Evolutionary conservation across 2,797 vertebrate species (phyloP).

Genomic region (Diceros bicornis): DNA sequence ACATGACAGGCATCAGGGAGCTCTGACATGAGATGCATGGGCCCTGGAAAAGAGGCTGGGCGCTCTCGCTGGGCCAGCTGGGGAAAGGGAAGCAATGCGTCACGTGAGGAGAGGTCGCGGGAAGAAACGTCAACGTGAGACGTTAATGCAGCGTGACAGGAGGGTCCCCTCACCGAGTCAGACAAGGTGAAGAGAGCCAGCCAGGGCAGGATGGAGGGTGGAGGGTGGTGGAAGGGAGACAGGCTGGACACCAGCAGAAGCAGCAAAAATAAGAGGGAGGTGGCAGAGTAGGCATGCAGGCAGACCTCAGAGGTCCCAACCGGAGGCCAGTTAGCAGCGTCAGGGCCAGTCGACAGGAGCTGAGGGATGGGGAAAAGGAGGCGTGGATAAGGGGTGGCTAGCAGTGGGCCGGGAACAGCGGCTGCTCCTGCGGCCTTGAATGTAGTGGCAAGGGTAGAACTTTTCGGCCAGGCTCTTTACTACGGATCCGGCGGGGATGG

Average conservation of each 20-base stretch:
- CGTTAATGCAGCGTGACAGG: neutral
- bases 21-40: neutral
- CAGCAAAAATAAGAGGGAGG: neutral
- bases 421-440: neutral
- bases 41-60: neutral
- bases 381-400: neutral
- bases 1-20: too few relatives aligned
- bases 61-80: too few relatives aligned
- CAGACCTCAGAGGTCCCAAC: neutral
- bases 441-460: neutral
- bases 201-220: neutral
- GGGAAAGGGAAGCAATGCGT: neutral
- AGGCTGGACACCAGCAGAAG: neutral
- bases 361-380: neutral
- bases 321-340: neutral
- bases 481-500: neutral
- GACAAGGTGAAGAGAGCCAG: neutral
- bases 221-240: neutral
- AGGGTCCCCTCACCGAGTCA: neutral
- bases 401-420: neutral
- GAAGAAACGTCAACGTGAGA: neutral
- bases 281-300: too few relatives aligned
- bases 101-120: neutral
- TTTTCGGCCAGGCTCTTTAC: neutral
- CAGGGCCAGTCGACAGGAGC: too few relatives aligned